Conservation (phyloP, 2,113 vertebrate genomes). For the Hemichromis elongatus region DNA sequence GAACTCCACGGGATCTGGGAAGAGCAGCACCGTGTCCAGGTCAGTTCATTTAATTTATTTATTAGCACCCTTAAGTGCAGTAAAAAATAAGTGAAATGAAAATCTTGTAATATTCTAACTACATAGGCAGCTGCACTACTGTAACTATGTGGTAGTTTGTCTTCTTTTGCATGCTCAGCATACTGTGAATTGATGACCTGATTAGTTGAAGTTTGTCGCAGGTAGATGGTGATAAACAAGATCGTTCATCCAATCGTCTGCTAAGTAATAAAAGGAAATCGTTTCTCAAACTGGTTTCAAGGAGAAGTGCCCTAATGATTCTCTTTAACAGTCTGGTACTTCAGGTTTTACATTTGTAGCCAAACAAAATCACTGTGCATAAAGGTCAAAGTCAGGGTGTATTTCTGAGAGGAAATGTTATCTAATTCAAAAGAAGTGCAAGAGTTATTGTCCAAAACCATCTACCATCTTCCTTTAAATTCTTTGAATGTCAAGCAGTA, state of each 20-base stretch:
- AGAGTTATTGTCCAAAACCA: not conserved
- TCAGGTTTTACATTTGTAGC: not conserved
- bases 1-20: slow-evolving; percentile 96
- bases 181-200: not conserved
- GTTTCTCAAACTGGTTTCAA: not conserved
- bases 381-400: not conserved
- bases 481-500: not conserved
- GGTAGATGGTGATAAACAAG: not conserved
- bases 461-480: not conserved
- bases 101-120: not conserved
- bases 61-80: not conserved
- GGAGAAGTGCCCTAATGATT: not conserved
- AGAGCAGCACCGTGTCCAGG: slow-evolving; percentile 97
- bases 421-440: not conserved
- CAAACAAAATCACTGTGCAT: not conserved
- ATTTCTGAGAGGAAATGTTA: not conserved
- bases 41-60: slow-evolving; percentile 50
- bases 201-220: not conserved
- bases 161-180: not conserved
- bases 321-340: not conserved
- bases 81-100: not conserved
- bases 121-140: not conserved
- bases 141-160: not conserved
- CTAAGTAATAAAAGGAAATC: not conserved
- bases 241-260: not conserved